phyloP scores from a whole-genome alignment of 2,113 vertebrate genomes.

The Trinectes maculatus region DNA sequence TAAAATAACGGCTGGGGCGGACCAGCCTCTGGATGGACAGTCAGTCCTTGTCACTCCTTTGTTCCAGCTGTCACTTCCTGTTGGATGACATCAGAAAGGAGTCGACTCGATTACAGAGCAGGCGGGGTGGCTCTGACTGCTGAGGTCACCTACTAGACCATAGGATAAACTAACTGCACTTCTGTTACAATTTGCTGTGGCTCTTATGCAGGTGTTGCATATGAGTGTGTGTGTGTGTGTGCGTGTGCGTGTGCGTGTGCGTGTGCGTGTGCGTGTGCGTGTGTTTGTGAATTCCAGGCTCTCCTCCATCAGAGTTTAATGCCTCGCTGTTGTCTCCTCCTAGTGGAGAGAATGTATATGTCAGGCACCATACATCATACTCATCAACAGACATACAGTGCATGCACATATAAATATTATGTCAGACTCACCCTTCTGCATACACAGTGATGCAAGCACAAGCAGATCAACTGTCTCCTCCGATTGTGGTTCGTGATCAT shows the following conservation, averaged over 20 bases:
- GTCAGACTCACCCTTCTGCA: slow-evolving; percentile 25
- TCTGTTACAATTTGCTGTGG: slow-evolving; percentile 77
- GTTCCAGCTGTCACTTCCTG: slow-evolving; percentile 50
- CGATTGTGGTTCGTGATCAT: slow-evolving; percentile 9
- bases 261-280: slow-evolving; percentile 17
- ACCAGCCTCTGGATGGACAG: slow-evolving; percentile 24
- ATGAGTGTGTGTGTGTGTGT: slow-evolving; percentile 20
- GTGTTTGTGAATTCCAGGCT: slow-evolving; percentile 33
- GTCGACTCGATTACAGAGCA: slow-evolving; percentile 8
- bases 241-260: slow-evolving; percentile 20
- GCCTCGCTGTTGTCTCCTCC: slow-evolving; percentile 67
- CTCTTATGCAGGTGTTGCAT: slow-evolving; percentile 69
- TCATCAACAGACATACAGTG: slow-evolving; percentile 34
- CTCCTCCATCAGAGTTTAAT: slow-evolving; percentile 51
- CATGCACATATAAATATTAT: slow-evolving; percentile 16
- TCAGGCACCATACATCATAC: slow-evolving; percentile 48
- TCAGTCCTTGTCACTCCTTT: slow-evolving; percentile 19
- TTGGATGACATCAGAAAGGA: slow-evolving; percentile 16
- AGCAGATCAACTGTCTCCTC: slow-evolving; percentile 35
- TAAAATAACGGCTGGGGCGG: background rate
- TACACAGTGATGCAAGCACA: slow-evolving; percentile 66
- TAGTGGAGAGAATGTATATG: slow-evolving; percentile 72
- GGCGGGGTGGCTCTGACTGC: slow-evolving; percentile 32
- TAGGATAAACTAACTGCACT: slow-evolving; percentile 65
- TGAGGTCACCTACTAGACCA: slow-evolving; percentile 34